Percentiles rank a stretch among this genome's conserved stretches.
Evolutionary conservation across 1,140 invertebrate species (phyloP).

Genomic region (Zelostemma sp.): DNA sequence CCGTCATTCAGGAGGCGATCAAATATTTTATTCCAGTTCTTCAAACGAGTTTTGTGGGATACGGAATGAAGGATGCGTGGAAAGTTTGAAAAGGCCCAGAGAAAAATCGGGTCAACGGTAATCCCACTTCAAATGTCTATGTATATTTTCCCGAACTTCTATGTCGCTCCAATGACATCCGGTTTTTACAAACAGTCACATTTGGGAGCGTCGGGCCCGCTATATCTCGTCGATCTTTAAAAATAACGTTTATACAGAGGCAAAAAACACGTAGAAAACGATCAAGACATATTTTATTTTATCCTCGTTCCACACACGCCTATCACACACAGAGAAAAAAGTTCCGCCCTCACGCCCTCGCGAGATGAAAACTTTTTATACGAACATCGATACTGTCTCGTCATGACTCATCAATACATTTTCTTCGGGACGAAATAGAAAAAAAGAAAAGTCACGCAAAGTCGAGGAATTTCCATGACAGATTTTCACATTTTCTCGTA

Average conservation of each 20-base stretch:
- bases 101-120: background rate
- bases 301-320: constrained; percentile 36
- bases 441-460: too few species aligned
- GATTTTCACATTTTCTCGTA: too few species aligned
- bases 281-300: constrained; percentile 51
- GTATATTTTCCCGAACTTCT: constrained; percentile 57
- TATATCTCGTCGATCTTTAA: constrained; percentile 55
- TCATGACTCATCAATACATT: too few species aligned
- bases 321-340: constrained; percentile 31
- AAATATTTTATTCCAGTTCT: too few species aligned
- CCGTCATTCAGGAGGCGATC: too few species aligned
- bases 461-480: too few species aligned
- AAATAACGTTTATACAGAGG: constrained; percentile 61
- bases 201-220: constrained; percentile 48
- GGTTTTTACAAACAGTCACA: constrained; percentile 58
- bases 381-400: constrained; percentile 39
- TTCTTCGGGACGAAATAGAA: too few species aligned
- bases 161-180: constrained; percentile 53
- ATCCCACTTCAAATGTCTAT: constrained; percentile 57
- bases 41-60: too few species aligned
- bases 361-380: constrained; percentile 41
- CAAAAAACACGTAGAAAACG: constrained; percentile 57
- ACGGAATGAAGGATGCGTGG: too few species aligned
- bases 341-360: constrained; percentile 32
- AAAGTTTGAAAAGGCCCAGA: too few species aligned